Percentiles rank a stretch among this genome's conserved stretches.
Evolutionary conservation across 2,113 vertebrate species (phyloP).

Genomic region (Trogon melanurus): DNA sequence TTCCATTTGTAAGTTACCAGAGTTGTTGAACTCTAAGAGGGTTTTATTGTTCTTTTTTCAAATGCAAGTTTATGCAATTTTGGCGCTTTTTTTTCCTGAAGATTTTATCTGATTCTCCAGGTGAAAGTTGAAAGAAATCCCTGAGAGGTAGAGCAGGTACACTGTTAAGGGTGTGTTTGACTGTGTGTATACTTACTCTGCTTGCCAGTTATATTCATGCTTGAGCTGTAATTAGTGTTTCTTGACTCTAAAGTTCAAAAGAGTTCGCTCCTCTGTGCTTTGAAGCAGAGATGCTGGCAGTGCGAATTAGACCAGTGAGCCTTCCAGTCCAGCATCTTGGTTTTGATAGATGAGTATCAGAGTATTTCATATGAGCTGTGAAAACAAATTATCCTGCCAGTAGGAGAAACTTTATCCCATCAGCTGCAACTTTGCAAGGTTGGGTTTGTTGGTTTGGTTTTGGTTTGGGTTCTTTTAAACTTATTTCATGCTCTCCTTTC

Average conservation of each 20-base stretch:
- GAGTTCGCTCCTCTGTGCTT: background rate
- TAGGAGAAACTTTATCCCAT: background rate
- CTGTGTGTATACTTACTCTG: background rate
- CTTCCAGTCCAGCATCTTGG: background rate
- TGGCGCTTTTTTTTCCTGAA: background rate
- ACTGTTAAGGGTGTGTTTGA: background rate
- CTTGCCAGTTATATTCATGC: background rate
- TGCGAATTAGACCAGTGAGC: too few species aligned
- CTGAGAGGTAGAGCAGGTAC: background rate
- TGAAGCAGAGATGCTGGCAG: fast-evolving
- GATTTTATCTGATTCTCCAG: background rate
- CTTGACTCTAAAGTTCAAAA: background rate
- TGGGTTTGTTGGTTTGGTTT: too few species aligned
- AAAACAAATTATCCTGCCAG: background rate
- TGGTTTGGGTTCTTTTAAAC: background rate
- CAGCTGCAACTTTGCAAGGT: background rate
- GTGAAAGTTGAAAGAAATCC: background rate
- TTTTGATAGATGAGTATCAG: background rate
- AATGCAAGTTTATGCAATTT: background rate
- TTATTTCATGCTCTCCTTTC: background rate
- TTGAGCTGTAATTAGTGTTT: background rate
- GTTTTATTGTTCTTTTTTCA: background rate
- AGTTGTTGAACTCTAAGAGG: background rate
- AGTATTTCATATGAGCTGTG: background rate
- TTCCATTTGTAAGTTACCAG: background rate